Percentiles rank a stretch among this genome's conserved stretches.
phyloP scores from a whole-genome alignment of 2,113 vertebrate species.

The Ictalurus punctatus region DNA sequence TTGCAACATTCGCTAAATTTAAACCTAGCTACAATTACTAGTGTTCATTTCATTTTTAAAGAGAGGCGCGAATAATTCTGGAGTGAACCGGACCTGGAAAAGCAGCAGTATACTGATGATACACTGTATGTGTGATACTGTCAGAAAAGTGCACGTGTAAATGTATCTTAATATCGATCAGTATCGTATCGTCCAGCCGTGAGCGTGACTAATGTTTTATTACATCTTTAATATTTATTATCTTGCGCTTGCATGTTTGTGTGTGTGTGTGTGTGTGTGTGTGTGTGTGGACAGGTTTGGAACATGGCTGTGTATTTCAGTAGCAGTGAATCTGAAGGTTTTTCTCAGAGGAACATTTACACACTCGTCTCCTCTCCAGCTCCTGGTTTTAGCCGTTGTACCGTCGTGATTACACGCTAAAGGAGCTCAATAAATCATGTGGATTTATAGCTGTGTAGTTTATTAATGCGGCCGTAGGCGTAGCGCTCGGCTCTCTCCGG shows the following conservation, averaged over 20 bases:
- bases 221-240: not conserved
- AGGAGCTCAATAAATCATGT: conserved; percentile 70
- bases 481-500: conserved; percentile 63
- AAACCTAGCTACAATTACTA: not conserved
- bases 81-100: not conserved
- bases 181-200: not conserved
- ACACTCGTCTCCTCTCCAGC: conserved; percentile 29
- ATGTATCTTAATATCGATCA: no score
- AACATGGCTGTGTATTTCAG: not conserved
- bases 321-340: not conserved
- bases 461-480: conserved; percentile 73
- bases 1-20: not conserved
- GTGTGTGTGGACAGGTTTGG: not conserved
- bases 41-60: not conserved
- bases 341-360: conserved; percentile 31
- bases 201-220: not conserved
- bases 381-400: conserved; percentile 28
- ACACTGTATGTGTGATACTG: not conserved
- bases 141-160: not conserved
- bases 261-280: conserved; percentile 8
- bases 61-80: not conserved
- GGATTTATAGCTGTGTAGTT: conserved; percentile 69
- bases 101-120: not conserved
- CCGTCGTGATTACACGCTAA: conserved; percentile 69
- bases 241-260: not conserved